phyloP scores from a whole-genome alignment of 2,113 vertebrate species.

The Lepus americanus region DNA sequence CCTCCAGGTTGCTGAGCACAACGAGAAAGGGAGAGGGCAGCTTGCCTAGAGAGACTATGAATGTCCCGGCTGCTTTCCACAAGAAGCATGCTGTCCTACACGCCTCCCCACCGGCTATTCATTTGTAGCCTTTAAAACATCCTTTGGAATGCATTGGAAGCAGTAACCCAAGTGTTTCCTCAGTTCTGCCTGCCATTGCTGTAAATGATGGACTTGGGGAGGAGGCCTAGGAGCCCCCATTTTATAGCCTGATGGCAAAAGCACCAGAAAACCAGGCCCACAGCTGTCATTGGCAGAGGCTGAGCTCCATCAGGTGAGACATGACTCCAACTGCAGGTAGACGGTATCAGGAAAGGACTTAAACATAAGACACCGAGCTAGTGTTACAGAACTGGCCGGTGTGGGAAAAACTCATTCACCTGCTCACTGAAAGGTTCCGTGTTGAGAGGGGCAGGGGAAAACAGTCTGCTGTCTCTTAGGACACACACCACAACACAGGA shows the following conservation, averaged over 20 bases:
- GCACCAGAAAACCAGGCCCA: background rate
- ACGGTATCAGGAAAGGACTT: background rate
- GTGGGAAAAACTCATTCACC: background rate
- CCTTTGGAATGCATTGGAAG: background rate
- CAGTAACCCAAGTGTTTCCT: background rate
- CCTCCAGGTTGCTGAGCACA: background rate
- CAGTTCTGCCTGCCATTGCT: background rate
- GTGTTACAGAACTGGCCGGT: background rate
- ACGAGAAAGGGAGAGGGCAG: no score
- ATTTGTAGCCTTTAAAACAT: background rate
- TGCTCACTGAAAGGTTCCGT: background rate
- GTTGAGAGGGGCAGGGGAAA: background rate
- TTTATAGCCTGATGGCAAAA: background rate
- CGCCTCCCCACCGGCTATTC: background rate
- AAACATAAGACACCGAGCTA: background rate
- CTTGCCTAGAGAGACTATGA: background rate
- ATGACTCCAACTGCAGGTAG: background rate
- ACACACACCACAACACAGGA: background rate
- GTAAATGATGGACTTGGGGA: background rate
- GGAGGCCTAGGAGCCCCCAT: background rate
- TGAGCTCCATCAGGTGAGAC: background rate
- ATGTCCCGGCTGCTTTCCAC: no score
- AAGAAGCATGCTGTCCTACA: background rate
- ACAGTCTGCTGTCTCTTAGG: background rate
- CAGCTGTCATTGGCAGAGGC: background rate